These are phyloP conservation scores for Catostylus mosaicus DNA, from an alignment of 30 jellyfish, hydroid and myxozoan species.

Conservation along the genomic window DNA sequence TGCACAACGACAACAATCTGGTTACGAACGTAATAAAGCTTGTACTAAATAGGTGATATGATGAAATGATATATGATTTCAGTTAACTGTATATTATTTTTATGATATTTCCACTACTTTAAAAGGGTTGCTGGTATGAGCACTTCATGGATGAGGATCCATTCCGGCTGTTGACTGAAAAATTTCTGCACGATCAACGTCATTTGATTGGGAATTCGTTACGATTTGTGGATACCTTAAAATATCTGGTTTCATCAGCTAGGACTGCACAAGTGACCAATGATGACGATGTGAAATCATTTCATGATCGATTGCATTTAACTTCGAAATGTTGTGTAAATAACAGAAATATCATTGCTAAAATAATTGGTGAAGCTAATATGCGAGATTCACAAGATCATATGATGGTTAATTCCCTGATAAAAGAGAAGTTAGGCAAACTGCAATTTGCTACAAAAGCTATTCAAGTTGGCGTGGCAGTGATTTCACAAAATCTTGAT, in stretches of 20 bases:
- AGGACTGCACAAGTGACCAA: not conserved
- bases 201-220: not conserved
- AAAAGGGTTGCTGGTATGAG: slow-evolving; percentile 12
- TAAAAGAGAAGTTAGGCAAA: slow-evolving; percentile 38
- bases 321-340: not conserved
- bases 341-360: not conserved
- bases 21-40: too few species aligned
- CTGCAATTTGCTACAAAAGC: slow-evolving; percentile 79
- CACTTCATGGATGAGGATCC: not conserved
- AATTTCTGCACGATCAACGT: not conserved
- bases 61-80: too few species aligned
- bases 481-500: slow-evolving; percentile 73
- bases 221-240: not conserved
- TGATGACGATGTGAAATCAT: not conserved
- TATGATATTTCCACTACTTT: not conserved
- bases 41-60: too few species aligned
- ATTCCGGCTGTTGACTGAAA: not conserved
- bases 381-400: not conserved
- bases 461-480: slow-evolving; percentile 84
- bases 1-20: too few species aligned
- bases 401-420: not conserved
- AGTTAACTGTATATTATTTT: not conserved
- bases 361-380: not conserved
- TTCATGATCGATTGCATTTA: not conserved
- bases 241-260: not conserved